These are phyloP conservation scores for Proterorhinus semilunaris DNA, from an alignment of 2,113 vertebrate genomes.

Conservation along the genomic window DNA sequence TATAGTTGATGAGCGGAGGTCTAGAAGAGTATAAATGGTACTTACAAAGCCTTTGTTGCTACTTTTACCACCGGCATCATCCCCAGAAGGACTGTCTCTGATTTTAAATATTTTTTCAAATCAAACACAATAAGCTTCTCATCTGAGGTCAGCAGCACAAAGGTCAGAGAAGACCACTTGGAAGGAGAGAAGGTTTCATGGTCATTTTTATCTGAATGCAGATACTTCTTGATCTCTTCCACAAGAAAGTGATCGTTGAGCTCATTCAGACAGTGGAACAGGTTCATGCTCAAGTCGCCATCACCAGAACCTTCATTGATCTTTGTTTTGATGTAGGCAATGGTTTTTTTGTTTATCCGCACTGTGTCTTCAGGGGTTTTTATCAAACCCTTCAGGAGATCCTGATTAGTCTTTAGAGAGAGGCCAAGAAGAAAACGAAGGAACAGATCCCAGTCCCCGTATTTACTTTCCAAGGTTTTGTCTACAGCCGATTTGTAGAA, in stretches of 20 bases:
- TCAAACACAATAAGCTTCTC: constrained; percentile 42
- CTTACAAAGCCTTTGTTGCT: constrained; percentile 32
- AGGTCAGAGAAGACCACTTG: constrained; percentile 51
- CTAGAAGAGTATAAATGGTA: not conserved
- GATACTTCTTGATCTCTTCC: constrained; percentile 14
- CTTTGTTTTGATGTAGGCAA: constrained; percentile 45
- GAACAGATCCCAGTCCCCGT: constrained; percentile 54
- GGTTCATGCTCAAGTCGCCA: constrained; percentile 27
- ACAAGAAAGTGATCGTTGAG: constrained; percentile 41
- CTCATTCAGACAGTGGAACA: constrained; percentile 32
- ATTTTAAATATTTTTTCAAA: constrained; percentile 46
- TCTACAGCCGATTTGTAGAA: constrained; percentile 45
- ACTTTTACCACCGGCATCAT: constrained; percentile 53
- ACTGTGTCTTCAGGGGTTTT: not conserved
- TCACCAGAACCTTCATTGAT: not conserved
- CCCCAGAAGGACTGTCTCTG: constrained; percentile 47
- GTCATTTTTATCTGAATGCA: not conserved
- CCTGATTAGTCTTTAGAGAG: constrained; percentile 40
- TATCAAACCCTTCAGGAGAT: constrained; percentile 17
- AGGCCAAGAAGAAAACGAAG: constrained; percentile 52
- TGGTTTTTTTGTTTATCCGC: not conserved
- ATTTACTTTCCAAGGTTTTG: constrained; percentile 6
- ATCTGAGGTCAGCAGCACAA: constrained; percentile 44
- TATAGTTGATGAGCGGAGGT: too few species aligned
- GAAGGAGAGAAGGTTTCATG: constrained; percentile 26